Base-by-base conservation (phyloP, 2,797 vertebrate species). In the Galaxias olidus region DNA sequence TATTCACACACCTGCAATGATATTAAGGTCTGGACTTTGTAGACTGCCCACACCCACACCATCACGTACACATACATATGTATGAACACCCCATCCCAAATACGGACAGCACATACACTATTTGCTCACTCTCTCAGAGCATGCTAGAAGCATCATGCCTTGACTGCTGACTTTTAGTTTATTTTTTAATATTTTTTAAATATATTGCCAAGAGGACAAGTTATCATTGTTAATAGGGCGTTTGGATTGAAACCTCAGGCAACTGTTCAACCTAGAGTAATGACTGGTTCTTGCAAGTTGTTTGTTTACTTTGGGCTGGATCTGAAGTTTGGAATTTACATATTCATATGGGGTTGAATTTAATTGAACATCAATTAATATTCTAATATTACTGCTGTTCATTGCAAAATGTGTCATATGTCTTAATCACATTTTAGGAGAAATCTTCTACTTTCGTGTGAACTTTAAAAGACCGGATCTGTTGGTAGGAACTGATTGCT, bases 131-230 rank as follows among this genome's bases (percentile, higher is more conserved):
- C 59, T 71, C 9, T 17, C 82, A 85, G 78, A 72, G 58, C 75
- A 61, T 61, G 59, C 18, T 4, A 67, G 73, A 60, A 59, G 80
- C 63, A 63, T 84, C 73, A 79, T 69, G 80, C 82, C 79, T 77
- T 63, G 78, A 75, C 84, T 83, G 86, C 84, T 78, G 77, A 86
- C 83, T 88, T 81, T 87, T 82, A 72, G 3, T 47, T 47, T 47
- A 1, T 10, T 47, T 10, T 55, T 18, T 17, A 56, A 65, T n/a
- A n/a, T n/a, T n/a, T n/a, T n/a, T n/a, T n/a, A n/a, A n/a, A n/a
- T n/a, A 52, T 42, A 55, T 65, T 11, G 59, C 55, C 43, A 40
- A 43, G 51, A 53, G 54, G 10, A 30, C 30, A 7, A 1, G 20
- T 56, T 53, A 52, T 18, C 10, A 19, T 4, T 17, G 41, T 57